Base-by-base conservation (phyloP, 1,140 invertebrate species). In the Drosophila insularis region DNA sequence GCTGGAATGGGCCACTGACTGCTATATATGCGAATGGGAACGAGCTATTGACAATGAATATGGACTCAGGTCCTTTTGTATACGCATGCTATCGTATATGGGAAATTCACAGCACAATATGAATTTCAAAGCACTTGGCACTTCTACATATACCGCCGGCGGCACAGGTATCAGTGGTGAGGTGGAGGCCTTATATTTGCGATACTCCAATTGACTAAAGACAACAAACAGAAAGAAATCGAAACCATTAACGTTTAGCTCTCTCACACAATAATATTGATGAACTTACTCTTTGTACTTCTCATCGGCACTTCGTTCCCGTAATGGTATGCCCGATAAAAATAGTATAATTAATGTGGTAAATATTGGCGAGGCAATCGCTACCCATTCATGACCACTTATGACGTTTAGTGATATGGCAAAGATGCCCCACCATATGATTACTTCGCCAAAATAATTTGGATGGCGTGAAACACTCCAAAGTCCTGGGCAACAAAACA, bases 361-460 rank as follows among this genome's bases (percentile, higher is more conserved):
- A 90, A 98, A 98, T 39, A 98, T 93, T 6, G 97, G 98, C 4
- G 97, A 98, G 37, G 97, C 93, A 81, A 98, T 95, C 10, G 95
- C 96, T 10, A 97, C 93, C 95, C 96, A 96, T 93, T 98, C 95
- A 60, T 94, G 87, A 37, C 96, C 95, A 84, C 96, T 94, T 54
- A 98, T 95, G 2, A 98, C 95, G 84, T 97, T 97, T 1, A 97
- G 92, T 0, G 97, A 97, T 90, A 98, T 97, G 46, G 97, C 94
- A 89, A 98, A 98, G 54, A 98, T 95, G 1, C 97, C 97, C 95
- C 97, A 97, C 98, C 98, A 99, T 1, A 98, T 93, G 0, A 97
- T 93, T 31, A 99, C 97, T 93, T 99, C 98, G 1, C 98, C 98
- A 92, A 98, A 98, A 90, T 99, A 99, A 92, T 99, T 99, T 0